Base-by-base conservation (phyloP, 2,888 invertebrate species). In the Rhagophthalmus giganteus region DNA sequence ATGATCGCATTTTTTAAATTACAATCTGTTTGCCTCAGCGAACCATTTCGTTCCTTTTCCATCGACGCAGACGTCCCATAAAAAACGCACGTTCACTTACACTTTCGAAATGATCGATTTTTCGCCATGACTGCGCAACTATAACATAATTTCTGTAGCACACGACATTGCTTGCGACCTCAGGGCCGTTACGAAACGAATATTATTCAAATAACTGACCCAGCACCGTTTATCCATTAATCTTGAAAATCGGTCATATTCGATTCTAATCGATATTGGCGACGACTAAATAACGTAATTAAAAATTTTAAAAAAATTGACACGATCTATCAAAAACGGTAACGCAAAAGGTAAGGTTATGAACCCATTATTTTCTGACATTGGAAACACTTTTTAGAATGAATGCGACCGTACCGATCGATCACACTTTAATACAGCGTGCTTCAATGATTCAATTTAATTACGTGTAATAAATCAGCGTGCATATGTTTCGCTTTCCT, bases 31-130 rank as follows among this genome's bases (percentile, higher is more conserved):
- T 20, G 20, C 4, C 7, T 20, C 4, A 20, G 20, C 4, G 3
- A 20, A 5, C 7, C 8, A 10, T 16, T 14, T 28, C 9, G 9
- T 9, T 37, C 37, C 37, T 37, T 26, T 27, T 37, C 27, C 15
- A 37, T 25, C 35, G 25, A 2, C 7, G 7, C 15, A 24, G 15
- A 20, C 28, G 27, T 24, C 8, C 30, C 25, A 25, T 35, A 20
- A 34, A 33, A 32, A 47, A 48, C 48, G 48, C 48, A 48, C 48
- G 35, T 47, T 47, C 38, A 39, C 47, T 20, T 32, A 27, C 11
- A 38, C 48, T 48, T 48, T 48, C 48, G 48, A 48, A 48, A 48
- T 40, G 48, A 41, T 34, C 48, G 41, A 48, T 48, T 48, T 48
- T 41, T 33, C 28, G 15, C 24, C 47, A 35, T 48, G 48, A 41